Conservation (phyloP, 1,140 invertebrate species). For the Anastrepha obliqua region DNA sequence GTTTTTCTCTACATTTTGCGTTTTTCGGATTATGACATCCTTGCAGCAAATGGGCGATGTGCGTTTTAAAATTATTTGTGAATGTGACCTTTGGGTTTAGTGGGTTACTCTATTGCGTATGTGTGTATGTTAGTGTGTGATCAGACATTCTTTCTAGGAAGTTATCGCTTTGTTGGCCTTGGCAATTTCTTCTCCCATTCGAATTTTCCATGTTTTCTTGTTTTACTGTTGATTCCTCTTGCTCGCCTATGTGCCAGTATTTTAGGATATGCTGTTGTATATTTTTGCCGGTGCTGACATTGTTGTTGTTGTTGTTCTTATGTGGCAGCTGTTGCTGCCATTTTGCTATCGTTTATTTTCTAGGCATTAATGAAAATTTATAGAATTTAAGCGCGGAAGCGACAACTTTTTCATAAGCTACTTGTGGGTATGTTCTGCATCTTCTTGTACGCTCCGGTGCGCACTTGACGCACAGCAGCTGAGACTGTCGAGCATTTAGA, state of each 20-base stretch:
- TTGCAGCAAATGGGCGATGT: too few relatives aligned
- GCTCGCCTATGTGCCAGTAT: not conserved
- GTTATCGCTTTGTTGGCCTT: conserved; percentile 29
- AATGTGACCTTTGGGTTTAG: too few relatives aligned
- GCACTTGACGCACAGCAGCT: too few relatives aligned
- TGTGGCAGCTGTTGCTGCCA: conserved; percentile 40
- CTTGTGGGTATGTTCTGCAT: not conserved
- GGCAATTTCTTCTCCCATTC: not conserved
- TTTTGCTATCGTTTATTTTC: conserved; percentile 7
- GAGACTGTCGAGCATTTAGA: too few relatives aligned
- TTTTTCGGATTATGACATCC: too few relatives aligned
- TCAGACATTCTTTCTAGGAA: not conserved
- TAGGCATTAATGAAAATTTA: conserved; percentile 51
- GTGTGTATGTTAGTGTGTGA: not conserved
- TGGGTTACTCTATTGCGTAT: too few relatives aligned
- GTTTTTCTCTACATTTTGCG: too few relatives aligned
- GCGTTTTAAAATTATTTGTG: too few relatives aligned
- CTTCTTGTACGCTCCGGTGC: not conserved
- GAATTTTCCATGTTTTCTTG: not conserved
- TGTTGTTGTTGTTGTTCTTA: not conserved
- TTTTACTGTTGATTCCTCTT: not conserved
- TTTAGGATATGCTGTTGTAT: not conserved
- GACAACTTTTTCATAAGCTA: not conserved
- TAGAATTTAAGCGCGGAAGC: conserved; percentile 42
- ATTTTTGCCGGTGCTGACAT: not conserved